Base-by-base conservation (phyloP, 2,797 vertebrate genomes). In the Pangasius larnaudii region DNA sequence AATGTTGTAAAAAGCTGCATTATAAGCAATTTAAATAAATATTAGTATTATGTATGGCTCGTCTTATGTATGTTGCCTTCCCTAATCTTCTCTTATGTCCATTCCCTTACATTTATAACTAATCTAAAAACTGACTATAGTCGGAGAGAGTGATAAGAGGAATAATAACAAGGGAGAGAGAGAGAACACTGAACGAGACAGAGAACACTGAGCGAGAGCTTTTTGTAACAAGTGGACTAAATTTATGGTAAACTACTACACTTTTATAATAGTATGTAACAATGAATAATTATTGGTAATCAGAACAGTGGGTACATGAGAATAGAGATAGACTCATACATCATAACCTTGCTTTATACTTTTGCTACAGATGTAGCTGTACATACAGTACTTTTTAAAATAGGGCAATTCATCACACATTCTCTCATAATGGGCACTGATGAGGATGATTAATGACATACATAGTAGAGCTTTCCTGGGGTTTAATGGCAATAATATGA, bases 261-360 rank as follows among this genome's bases (percentile, higher is more conserved):
- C 87, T 92, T 94, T 95, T 95, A 95, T 95, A 95, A 94, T 93
- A 91, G 90, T 93, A 95, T 95, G 93, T 95, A 95, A 94, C 94
- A 93, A 93, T 95, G 94, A 96, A 94, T 95, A 95, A 96, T 95
- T 95, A 93, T 95, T 94, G 94, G 93, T 95, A 95, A 96, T 95
- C 94, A 93, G 94, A 89, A 94, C 93, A 93, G 92, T 93, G 93
- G 92, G 92, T 93, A 93, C 89, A 91, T 93, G 93, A 95, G 92
- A 94, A 95, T 90, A 94, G 90, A 94, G 94, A 93, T 93, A 91
- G 89, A 88, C 92, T 92, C 88, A 94, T 96, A 93, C 89, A 96
- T 96, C 95, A 96, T 88, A 87, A 82, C 85, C 85, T 83, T 84
- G 85, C 74, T 89, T 91, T 91, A 86, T 91, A 86, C 75, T 6